Conservation (phyloP, 2,113 vertebrate genomes). For the Silurus meridionalis region DNA sequence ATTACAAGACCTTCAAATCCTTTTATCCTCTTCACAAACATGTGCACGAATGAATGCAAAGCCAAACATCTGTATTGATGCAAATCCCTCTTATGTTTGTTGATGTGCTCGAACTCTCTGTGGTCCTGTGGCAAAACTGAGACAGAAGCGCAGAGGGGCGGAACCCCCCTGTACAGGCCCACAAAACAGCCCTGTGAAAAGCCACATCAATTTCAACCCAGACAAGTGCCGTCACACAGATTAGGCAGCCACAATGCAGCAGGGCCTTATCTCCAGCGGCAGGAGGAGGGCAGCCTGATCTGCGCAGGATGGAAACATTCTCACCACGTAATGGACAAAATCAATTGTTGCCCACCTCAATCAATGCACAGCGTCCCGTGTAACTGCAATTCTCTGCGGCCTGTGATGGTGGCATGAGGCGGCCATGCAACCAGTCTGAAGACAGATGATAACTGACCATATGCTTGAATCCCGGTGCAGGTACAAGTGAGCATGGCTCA, state of each 20-base stretch:
- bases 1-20: slow-evolving; percentile 51
- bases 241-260: slow-evolving; percentile 99
- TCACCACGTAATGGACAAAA: slow-evolving; percentile 99
- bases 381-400: slow-evolving; percentile 99
- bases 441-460: slow-evolving; percentile 93
- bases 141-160: slow-evolving; percentile 75
- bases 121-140: slow-evolving; percentile 66
- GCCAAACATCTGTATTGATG: slow-evolving; percentile 76
- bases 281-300: slow-evolving; percentile 99
- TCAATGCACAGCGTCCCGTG: slow-evolving; percentile 97
- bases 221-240: slow-evolving; percentile 99
- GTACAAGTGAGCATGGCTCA: slow-evolving; percentile 28
- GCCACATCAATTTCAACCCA: slow-evolving; percentile 99
- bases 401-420: slow-evolving; percentile 97
- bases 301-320: slow-evolving; percentile 99
- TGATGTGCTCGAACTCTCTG: slow-evolving; percentile 60
- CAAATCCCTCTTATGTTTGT: slow-evolving; percentile 65
- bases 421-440: slow-evolving; percentile 97
- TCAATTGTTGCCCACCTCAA: slow-evolving; percentile 99
- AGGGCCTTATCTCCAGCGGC: slow-evolving; percentile 98
- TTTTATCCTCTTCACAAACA: slow-evolving; percentile 49
- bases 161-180: slow-evolving; percentile 84
- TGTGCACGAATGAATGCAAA: slow-evolving; percentile 62
- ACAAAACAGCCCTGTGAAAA: slow-evolving; percentile 94
- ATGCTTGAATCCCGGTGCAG: slow-evolving; percentile 78